Conservation (phyloP, 2,113 vertebrate species). For the Cariama cristata region DNA sequence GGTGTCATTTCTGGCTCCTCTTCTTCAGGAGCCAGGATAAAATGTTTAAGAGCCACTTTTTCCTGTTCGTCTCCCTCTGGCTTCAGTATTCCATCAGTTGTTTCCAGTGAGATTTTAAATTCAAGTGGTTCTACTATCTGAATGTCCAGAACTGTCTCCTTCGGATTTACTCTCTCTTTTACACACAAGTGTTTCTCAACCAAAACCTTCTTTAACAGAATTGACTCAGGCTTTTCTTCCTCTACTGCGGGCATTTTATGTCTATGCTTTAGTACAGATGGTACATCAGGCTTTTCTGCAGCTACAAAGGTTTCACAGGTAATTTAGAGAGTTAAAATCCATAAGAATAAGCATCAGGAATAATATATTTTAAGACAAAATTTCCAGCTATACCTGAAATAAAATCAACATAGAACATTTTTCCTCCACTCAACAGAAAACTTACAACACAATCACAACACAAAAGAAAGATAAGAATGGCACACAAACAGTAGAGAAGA, state of each 20-base stretch:
- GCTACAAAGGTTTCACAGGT: slow-evolving; percentile 78
- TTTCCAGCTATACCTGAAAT: slow-evolving; percentile 51
- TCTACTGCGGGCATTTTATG: slow-evolving; percentile 73
- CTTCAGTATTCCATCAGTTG: slow-evolving; percentile 42
- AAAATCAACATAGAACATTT: slow-evolving; percentile 10
- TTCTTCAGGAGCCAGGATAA: slow-evolving; percentile 22
- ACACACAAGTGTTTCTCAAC: slow-evolving; percentile 65
- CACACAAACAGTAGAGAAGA: background rate
- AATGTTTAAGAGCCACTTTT: slow-evolving; percentile 22
- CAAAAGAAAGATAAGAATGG: background rate
- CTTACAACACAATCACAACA: background rate
- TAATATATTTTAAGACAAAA: slow-evolving; percentile 26
- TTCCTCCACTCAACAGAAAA: background rate
- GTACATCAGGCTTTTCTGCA: slow-evolving; percentile 74
- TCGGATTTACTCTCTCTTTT: slow-evolving; percentile 65
- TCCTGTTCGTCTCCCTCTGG: background rate
- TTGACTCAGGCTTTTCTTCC: slow-evolving; percentile 61
- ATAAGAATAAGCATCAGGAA: slow-evolving; percentile 25
- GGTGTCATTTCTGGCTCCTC: background rate
- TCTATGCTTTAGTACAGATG: slow-evolving; percentile 77
- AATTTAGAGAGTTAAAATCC: slow-evolving; percentile 68
- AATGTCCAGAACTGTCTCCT: slow-evolving; percentile 60
- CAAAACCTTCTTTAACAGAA: slow-evolving; percentile 68
- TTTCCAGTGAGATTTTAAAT: slow-evolving; percentile 46
- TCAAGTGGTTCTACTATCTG: slow-evolving; percentile 62